phyloP scores from a whole-genome alignment of 1,140 invertebrate genomes.

The Octopus sinensis region DNA sequence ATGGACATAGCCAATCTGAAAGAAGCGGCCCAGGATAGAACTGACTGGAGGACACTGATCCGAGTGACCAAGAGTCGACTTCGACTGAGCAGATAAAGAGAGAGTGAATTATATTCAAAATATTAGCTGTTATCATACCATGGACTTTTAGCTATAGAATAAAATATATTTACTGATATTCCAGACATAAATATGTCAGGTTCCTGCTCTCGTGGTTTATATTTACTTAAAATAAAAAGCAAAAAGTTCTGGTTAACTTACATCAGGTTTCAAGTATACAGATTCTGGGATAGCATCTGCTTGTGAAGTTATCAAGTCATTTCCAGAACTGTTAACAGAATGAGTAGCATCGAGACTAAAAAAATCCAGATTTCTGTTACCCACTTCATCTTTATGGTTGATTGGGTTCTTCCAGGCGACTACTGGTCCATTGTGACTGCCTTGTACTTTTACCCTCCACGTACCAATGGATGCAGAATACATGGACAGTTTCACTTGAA shows the following conservation, averaged over 20 bases:
- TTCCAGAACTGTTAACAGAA: background rate
- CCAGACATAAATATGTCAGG: too few relatives aligned
- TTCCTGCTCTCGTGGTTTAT: background rate
- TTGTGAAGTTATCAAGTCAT: background rate
- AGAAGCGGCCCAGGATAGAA: too few relatives aligned
- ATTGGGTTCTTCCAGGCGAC: background rate
- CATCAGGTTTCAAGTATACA: background rate
- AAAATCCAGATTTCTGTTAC: background rate
- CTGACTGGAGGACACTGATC: too few relatives aligned
- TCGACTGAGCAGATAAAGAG: too few relatives aligned
- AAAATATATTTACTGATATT: too few relatives aligned
- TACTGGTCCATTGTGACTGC: background rate
- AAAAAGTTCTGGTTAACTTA: background rate
- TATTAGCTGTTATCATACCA: too few relatives aligned
- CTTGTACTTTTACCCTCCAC: background rate
- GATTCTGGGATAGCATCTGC: background rate
- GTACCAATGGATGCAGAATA: background rate
- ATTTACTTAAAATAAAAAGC: background rate
- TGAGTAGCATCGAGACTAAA: background rate
- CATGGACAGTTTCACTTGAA: conserved; percentile 1
- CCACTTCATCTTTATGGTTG: background rate
- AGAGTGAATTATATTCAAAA: too few relatives aligned
- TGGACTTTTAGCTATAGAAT: too few relatives aligned
- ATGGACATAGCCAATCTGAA: too few relatives aligned
- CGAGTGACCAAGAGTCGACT: too few relatives aligned